Percentiles rank a stretch among this genome's conserved stretches.
Evolutionary conservation across 2,113 vertebrate species (phyloP).

Genomic region (Tyrannus savana): DNA sequence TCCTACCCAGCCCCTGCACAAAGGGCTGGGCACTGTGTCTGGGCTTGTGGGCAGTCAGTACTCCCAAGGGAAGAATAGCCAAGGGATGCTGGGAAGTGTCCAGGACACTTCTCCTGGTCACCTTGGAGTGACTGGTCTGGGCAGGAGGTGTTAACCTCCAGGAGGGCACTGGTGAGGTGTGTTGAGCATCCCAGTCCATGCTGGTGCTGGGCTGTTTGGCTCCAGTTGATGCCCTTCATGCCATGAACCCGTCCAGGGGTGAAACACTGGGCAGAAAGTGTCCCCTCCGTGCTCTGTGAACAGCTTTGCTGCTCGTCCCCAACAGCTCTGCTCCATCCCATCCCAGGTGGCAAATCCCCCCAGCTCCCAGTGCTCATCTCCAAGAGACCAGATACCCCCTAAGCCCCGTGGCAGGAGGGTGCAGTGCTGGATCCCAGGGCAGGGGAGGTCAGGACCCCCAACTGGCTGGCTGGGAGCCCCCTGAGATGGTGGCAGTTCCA

Average conservation of each 20-base stretch:
- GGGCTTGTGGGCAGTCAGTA: rapidly evolving
- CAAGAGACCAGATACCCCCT: not conserved
- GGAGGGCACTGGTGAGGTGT: not conserved
- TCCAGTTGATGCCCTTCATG: not conserved
- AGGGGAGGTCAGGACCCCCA: not conserved
- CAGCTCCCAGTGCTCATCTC: not conserved
- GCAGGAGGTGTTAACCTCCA: not conserved
- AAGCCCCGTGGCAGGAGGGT: rapidly evolving
- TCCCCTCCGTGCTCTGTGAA: not conserved
- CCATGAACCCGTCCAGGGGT: not conserved
- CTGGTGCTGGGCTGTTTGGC: not conserved
- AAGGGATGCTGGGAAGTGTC: not conserved
- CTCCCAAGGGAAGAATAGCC: not conserved
- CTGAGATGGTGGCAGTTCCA: not conserved
- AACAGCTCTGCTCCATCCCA: not conserved
- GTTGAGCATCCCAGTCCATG: not conserved
- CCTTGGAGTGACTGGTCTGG: not conserved
- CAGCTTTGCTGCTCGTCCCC: not conserved
- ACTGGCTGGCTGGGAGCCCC: not conserved
- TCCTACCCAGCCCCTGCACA: not conserved
- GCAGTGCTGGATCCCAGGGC: not conserved
- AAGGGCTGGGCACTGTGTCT: not conserved
- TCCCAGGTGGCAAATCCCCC: not conserved
- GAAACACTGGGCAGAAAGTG: not conserved
- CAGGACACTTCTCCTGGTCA: not conserved